phyloP scores from a whole-genome alignment of 2,888 invertebrate species.

The Hypercompe scribonia region DNA sequence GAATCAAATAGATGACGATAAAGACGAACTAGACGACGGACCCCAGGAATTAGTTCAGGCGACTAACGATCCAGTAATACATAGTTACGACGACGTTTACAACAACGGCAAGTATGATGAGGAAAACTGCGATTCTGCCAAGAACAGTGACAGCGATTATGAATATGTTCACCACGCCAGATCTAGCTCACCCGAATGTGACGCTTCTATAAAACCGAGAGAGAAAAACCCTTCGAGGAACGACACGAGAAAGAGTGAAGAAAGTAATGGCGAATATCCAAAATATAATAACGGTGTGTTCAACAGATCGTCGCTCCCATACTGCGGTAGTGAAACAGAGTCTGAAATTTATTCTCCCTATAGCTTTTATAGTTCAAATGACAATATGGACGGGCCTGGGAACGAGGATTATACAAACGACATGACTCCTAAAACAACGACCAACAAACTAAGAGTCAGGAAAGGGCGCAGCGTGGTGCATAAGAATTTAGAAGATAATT shows the following conservation, averaged over 20 bases:
- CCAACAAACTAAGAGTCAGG: constrained; percentile 90
- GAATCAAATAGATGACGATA: constrained; percentile 84
- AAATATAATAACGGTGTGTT: constrained; percentile 87
- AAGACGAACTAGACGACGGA: constrained; percentile 81
- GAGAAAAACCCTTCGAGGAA: constrained; percentile 62
- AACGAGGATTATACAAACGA: constrained; percentile 81
- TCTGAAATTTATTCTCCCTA: constrained; percentile 94
- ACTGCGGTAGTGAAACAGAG: constrained; percentile 94
- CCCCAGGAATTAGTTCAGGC: constrained; percentile 80
- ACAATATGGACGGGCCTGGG: constrained; percentile 81
- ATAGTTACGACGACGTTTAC: constrained; percentile 84
- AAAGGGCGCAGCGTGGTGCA: constrained; percentile 94
- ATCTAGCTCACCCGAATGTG: constrained; percentile 90
- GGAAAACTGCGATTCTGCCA: constrained; percentile 79
- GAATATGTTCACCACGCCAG: constrained; percentile 89
- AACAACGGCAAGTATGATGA: constrained; percentile 80
- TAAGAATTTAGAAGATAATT: constrained; percentile 95
- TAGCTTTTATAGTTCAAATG: constrained; percentile 90
- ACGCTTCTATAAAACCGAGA: constrained; percentile 85
- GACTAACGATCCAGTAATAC: constrained; percentile 79
- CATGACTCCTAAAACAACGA: constrained; percentile 80
- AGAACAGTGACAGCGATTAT: constrained; percentile 88
- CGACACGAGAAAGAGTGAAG: constrained; percentile 66
- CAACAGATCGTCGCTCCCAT: constrained; percentile 90
- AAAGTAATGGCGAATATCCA: constrained; percentile 81